phyloP scores from a whole-genome alignment of 2,888 invertebrate genomes.

The Linnaemya vulpina region DNA sequence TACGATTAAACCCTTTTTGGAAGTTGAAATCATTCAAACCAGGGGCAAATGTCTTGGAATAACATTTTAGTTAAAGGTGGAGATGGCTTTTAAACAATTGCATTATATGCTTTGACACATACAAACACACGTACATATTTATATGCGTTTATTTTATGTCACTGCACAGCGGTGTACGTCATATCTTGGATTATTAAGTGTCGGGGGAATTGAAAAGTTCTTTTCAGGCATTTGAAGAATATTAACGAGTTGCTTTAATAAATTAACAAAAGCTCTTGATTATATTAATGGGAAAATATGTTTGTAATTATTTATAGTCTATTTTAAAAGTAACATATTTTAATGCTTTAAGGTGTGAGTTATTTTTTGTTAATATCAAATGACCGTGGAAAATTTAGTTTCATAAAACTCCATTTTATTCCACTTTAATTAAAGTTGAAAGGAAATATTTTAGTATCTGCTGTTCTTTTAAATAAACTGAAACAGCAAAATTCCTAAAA shows the following conservation, averaged over 20 bases:
- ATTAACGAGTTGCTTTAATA: conserved; percentile 49
- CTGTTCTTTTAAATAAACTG: background rate
- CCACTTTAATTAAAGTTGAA: conserved; percentile 28
- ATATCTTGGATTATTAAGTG: conserved; percentile 42
- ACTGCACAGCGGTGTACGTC: conserved; percentile 56
- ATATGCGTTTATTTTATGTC: conserved; percentile 56
- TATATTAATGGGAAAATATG: conserved; percentile 11
- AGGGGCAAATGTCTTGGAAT: conserved; percentile 7
- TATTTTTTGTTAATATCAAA: conserved; percentile 26
- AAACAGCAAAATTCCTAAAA: background rate
- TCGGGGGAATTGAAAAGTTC: conserved; percentile 38
- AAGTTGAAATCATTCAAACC: background rate
- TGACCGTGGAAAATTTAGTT: conserved; percentile 38
- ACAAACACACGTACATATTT: background rate
- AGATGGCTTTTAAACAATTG: conserved; percentile 49
- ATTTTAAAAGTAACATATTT: background rate
- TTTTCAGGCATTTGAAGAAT: background rate
- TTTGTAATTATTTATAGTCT: conserved; percentile 2
- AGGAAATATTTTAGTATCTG: background rate
- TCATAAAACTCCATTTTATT: conserved; percentile 9
- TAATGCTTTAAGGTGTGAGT: conserved; percentile 57
- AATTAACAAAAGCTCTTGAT: conserved; percentile 55
- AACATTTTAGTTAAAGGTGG: conserved; percentile 8
- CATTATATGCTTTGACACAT: conserved; percentile 54
- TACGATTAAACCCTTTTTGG: conserved; percentile 30